Conservation (phyloP, 2,888 invertebrate species). For the Stenichneumon culpator region DNA sequence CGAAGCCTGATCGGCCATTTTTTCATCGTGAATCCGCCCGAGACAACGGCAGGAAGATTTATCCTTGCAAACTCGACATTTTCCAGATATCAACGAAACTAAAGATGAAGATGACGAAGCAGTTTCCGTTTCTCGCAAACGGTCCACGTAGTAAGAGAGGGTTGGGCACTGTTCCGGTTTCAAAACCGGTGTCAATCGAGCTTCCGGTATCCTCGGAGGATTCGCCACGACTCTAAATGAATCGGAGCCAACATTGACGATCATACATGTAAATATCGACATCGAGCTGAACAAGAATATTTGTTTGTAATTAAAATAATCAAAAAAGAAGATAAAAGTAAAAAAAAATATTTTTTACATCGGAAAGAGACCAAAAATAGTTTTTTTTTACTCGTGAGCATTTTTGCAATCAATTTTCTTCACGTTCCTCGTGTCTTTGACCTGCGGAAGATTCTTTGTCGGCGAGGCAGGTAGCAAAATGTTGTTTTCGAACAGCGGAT, state of each 20-base stretch:
- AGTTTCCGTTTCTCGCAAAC: conserved; percentile 31
- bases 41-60: conserved; percentile 69
- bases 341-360: not conserved
- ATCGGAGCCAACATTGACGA: not conserved
- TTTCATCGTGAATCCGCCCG: not conserved
- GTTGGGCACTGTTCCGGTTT: conserved; percentile 73
- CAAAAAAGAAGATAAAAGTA: not conserved
- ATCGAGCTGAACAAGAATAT: not conserved
- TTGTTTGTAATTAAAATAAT: not conserved
- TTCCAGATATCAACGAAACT: conserved; percentile 55
- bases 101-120: conserved; percentile 5
- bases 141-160: conserved; percentile 61
- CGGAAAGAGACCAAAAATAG: not conserved
- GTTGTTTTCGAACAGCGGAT: conserved; percentile 86
- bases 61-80: conserved; percentile 66
- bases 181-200: conserved; percentile 59
- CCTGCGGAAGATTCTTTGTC: conserved; percentile 71
- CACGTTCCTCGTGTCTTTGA: conserved; percentile 78
- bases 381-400: conserved; percentile 19
- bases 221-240: conserved; percentile 21
- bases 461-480: conserved; percentile 83
- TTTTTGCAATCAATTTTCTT: conserved; percentile 71
- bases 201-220: conserved; percentile 2
- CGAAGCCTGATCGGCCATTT: not conserved
- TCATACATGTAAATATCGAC: not conserved